Evolutionary conservation across 2,888 invertebrate species (phyloP).

Genomic region (Saturnia japonica): DNA sequence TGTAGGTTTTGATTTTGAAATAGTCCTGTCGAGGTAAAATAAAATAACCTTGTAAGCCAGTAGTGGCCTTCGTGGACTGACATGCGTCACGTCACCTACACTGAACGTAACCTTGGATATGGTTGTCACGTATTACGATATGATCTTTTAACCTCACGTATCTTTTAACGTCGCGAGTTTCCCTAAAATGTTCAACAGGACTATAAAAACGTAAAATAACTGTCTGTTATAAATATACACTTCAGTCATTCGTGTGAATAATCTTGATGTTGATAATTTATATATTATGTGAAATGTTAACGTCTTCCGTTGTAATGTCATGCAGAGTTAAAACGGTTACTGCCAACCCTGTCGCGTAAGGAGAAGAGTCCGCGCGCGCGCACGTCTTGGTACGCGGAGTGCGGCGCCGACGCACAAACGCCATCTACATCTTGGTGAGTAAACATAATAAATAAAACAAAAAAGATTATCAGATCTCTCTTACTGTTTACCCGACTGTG

Average conservation of each 20-base stretch:
- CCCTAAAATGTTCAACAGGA: neutral
- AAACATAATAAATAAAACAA: neutral
- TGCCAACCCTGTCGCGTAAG: conserved; percentile 72
- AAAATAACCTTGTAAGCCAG: neutral
- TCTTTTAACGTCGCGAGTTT: neutral
- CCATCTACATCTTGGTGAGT: conserved; percentile 73
- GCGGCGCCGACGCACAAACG: conserved; percentile 72
- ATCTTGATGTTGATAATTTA: no score
- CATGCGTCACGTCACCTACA: neutral
- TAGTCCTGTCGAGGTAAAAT: neutral
- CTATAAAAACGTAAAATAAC: neutral
- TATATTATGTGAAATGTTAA: neutral
- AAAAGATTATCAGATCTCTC: no score
- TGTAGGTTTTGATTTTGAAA: no score
- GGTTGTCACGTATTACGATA: neutral
- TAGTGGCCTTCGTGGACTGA: neutral
- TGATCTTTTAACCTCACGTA: neutral
- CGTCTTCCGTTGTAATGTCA: conserved; percentile 21
- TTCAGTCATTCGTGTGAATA: neutral
- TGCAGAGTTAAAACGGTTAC: conserved; percentile 71
- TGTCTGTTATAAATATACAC: neutral
- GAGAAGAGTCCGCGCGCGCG: conserved; percentile 72
- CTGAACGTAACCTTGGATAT: neutral
- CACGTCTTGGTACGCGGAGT: conserved; percentile 88
- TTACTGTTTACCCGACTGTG: no score